These are phyloP conservation scores for Butorides virescens DNA, from an alignment of 2,113 vertebrate genomes.

Conservation along the genomic window DNA sequence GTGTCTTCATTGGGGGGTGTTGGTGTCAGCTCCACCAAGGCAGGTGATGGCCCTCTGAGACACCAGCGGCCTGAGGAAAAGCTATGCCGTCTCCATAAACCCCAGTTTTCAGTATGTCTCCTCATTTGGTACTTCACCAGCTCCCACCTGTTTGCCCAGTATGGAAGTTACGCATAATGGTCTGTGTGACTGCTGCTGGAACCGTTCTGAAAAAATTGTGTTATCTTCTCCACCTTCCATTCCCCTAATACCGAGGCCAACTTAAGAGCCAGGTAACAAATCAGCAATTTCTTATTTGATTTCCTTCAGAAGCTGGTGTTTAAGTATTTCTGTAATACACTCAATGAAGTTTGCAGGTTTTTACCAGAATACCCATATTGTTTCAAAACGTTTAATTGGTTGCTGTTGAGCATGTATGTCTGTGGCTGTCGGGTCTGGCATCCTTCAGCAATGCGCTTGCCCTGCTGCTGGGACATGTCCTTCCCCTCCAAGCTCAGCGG, in stretches of 20 bases:
- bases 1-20: neutral
- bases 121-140: neutral
- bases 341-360: neutral
- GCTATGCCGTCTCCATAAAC: too few relatives aligned
- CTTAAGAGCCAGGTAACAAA: too few relatives aligned
- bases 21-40: fast-evolving
- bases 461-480: neutral
- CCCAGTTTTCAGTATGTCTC: neutral
- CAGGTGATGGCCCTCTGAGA: neutral
- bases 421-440: neutral
- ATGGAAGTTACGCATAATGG: fast-evolving
- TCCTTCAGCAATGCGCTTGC: fast-evolving
- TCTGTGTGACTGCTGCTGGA: neutral
- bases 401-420: too few relatives aligned
- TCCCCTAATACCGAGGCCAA: neutral
- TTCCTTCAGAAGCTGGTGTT: neutral
- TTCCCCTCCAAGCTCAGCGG: neutral
- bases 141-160: neutral
- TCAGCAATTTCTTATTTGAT: neutral
- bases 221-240: neutral
- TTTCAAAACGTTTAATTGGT: neutral
- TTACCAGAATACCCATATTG: too few relatives aligned
- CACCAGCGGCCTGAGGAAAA: neutral
- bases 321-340: neutral
- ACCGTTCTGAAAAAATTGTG: neutral